These are phyloP conservation scores for Druon quercuslanigerum DNA, from an alignment of 1,140 invertebrate genomes.

Conservation along the genomic window DNA sequence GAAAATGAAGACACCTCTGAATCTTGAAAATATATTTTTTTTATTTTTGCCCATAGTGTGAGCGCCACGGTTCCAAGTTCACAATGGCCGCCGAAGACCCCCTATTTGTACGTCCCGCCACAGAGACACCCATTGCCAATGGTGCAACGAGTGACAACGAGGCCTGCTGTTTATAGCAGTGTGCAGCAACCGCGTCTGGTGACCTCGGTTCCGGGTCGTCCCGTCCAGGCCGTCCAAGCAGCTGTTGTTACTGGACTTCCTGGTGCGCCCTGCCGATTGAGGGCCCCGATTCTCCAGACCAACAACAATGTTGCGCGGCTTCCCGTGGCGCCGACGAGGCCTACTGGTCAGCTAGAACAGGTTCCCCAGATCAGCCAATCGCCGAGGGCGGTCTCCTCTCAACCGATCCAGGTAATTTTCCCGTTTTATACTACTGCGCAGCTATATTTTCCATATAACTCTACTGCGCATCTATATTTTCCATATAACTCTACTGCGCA, in stretches of 20 bases:
- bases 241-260: slow-evolving; percentile 68
- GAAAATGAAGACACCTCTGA: too few relatives aligned
- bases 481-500: too few relatives aligned
- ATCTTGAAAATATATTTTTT: slow-evolving; percentile 36
- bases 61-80: slow-evolving; percentile 64
- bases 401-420: slow-evolving; percentile 66
- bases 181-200: slow-evolving; percentile 62
- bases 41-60: slow-evolving; percentile 44
- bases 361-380: slow-evolving; percentile 61
- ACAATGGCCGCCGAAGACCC: slow-evolving; percentile 70
- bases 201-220: slow-evolving; percentile 59
- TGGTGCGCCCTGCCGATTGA: slow-evolving; percentile 64
- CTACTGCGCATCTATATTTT: too few relatives aligned
- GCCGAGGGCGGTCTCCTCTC: slow-evolving; percentile 59
- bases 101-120: slow-evolving; percentile 67
- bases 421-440: not conserved
- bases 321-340: slow-evolving; percentile 62
- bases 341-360: slow-evolving; percentile 58
- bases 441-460: too few relatives aligned
- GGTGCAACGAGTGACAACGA: slow-evolving; percentile 62
- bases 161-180: slow-evolving; percentile 61
- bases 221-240: slow-evolving; percentile 60
- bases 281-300: slow-evolving; percentile 68
- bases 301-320: slow-evolving; percentile 65
- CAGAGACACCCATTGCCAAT: slow-evolving; percentile 67